These are phyloP conservation scores for Paradoxurus hermaphroditus DNA, from an alignment of 2,113 vertebrate genomes.

Conservation along the genomic window DNA sequence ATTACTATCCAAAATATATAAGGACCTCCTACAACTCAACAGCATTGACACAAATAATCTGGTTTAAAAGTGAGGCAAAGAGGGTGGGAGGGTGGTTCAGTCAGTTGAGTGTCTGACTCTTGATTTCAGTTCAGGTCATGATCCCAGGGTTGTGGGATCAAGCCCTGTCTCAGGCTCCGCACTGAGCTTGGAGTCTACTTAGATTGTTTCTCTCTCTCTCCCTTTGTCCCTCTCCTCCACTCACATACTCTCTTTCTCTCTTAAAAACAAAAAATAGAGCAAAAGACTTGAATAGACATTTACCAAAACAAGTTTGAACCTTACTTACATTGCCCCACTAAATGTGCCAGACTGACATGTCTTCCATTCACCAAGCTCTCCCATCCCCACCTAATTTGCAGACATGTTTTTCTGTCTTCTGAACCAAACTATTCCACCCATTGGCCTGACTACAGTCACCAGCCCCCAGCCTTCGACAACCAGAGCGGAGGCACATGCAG, in stretches of 20 bases:
- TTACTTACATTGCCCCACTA: neutral
- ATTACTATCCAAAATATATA: neutral
- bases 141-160: too few relatives aligned
- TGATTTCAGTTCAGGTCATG: too few relatives aligned
- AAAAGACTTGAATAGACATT: neutral
- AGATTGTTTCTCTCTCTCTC: too few relatives aligned
- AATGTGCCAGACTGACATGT: neutral
- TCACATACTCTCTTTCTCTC: too few relatives aligned
- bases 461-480: neutral
- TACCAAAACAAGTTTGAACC: neutral
- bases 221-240: too few relatives aligned
- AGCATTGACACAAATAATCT: neutral
- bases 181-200: too few relatives aligned
- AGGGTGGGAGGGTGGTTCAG: too few relatives aligned
- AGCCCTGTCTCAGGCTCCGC: too few relatives aligned
- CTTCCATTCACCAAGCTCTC: neutral
- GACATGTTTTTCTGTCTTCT: neutral
- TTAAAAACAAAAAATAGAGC: too few relatives aligned
- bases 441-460: too few relatives aligned
- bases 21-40: neutral
- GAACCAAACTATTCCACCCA: neutral
- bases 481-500: neutral
- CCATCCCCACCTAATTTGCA: neutral
- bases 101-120: too few relatives aligned
- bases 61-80: neutral